These are phyloP conservation scores for Aphyosemion australe DNA, from an alignment of 2,113 vertebrate genomes.

Conservation along the genomic window DNA sequence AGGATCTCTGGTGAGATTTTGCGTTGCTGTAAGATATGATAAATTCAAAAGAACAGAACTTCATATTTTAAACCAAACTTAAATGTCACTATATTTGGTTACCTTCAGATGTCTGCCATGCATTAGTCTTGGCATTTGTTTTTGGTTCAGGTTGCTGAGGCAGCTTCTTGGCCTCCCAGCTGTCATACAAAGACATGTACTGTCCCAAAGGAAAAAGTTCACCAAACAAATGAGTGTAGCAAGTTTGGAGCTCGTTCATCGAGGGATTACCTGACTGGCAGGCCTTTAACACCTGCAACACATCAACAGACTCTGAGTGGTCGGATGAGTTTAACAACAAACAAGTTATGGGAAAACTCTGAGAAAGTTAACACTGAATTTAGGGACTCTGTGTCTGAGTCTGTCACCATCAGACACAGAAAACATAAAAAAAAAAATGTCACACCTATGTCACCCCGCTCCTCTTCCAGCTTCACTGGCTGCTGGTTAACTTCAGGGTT, in stretches of 20 bases:
- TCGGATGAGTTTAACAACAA: too few relatives aligned
- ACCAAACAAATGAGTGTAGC: conserved; percentile 47
- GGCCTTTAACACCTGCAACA: conserved; percentile 58
- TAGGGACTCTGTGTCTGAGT: too few relatives aligned
- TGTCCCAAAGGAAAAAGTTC: conserved; percentile 53
- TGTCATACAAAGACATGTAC: conserved; percentile 70
- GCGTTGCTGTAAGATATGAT: conserved; percentile 14
- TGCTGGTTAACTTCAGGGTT: too few relatives aligned
- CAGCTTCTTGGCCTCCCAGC: conserved; percentile 14
- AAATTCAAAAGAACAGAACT: background rate
- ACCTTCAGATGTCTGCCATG: conserved; percentile 40
- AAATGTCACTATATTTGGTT: background rate
- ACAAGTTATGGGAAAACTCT: too few relatives aligned
- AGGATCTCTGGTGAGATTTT: background rate
- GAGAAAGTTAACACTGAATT: too few relatives aligned
- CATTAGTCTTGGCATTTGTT: background rate
- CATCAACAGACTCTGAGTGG: background rate
- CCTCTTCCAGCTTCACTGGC: too few relatives aligned
- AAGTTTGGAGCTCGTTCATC: conserved; percentile 57
- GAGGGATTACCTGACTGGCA: conserved; percentile 37
- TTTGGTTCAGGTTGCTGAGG: background rate
- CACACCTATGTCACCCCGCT: too few relatives aligned
- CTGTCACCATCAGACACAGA: too few relatives aligned
- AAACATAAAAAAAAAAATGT: too few relatives aligned
- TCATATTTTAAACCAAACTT: background rate